Conservation (phyloP, 2,888 invertebrate species). For the Emmelina monodactyla region DNA sequence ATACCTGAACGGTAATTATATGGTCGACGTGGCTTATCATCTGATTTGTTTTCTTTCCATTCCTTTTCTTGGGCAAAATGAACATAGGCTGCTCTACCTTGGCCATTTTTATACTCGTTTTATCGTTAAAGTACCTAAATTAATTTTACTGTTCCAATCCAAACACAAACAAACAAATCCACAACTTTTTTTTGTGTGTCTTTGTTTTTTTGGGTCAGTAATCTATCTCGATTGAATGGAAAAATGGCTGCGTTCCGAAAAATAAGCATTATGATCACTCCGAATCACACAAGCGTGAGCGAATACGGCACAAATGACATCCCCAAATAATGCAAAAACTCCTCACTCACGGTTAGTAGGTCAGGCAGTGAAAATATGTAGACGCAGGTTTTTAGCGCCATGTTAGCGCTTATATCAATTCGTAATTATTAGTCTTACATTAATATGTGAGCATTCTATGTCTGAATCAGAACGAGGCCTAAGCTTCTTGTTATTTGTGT, state of each 20-base stretch:
- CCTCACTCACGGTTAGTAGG: no score
- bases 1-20: conserved; percentile 68
- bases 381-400: no score
- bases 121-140: background rate
- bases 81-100: conserved; percentile 62
- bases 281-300: no score
- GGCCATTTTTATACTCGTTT: conserved; percentile 41
- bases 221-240: no score
- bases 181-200: background rate
- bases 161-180: conserved; percentile 2
- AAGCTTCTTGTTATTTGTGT: no score
- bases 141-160: background rate
- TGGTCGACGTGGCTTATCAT: conserved; percentile 68
- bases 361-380: no score
- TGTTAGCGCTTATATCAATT: background rate
- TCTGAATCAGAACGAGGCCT: no score
- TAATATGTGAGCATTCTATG: no score
- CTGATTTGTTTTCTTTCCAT: conserved; percentile 59
- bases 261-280: no score
- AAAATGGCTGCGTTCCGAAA: no score
- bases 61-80: conserved; percentile 67
- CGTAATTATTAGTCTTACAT: background rate
- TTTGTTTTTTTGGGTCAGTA: background rate
- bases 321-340: no score
- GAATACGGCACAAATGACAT: no score